These are phyloP conservation scores for Probaryconus sp. DNA, from an alignment of 1,140 invertebrate species.

Conservation along the genomic window DNA sequence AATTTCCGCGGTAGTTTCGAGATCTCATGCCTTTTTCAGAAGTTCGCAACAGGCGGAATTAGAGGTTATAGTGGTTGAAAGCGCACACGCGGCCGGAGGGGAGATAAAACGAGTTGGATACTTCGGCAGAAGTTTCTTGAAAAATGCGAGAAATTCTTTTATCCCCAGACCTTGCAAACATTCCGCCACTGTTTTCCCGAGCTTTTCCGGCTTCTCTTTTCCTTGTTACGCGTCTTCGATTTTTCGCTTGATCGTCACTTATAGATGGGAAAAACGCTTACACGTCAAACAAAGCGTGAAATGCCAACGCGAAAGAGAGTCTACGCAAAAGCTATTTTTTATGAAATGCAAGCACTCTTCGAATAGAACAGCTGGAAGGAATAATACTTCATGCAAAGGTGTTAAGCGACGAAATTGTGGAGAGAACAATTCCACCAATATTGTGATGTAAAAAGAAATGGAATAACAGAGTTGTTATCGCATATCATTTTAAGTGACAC, in stretches of 20 bases:
- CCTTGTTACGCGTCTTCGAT: conserved; percentile 49
- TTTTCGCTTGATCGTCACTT: conserved; percentile 46
- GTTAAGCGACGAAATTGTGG: conserved; percentile 1
- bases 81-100: conserved; percentile 21
- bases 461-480: too few species aligned
- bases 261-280: conserved; percentile 18
- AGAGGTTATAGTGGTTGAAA: conserved; percentile 52
- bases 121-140: conserved; percentile 53
- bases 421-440: not conserved
- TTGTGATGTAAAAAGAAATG: not conserved
- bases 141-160: conserved; percentile 65
- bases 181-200: conserved; percentile 26
- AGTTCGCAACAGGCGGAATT: conserved; percentile 58
- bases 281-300: conserved; percentile 43
- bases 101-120: conserved; percentile 50
- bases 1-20: conserved; percentile 40
- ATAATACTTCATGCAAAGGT: conserved; percentile 17
- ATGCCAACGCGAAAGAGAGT: conserved; percentile 27
- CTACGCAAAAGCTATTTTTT: conserved; percentile 34
- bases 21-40: conserved; percentile 39
- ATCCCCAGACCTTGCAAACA: conserved; percentile 53
- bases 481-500: too few species aligned
- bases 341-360: conserved; percentile 14
- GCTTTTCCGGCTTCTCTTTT: conserved; percentile 19
- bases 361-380: conserved; percentile 20